Evolutionary conservation across 2,797 vertebrate genomes (phyloP), one percentile per base, ranked within the genome.

Genomic region (Cyprinella venusta): DNA sequence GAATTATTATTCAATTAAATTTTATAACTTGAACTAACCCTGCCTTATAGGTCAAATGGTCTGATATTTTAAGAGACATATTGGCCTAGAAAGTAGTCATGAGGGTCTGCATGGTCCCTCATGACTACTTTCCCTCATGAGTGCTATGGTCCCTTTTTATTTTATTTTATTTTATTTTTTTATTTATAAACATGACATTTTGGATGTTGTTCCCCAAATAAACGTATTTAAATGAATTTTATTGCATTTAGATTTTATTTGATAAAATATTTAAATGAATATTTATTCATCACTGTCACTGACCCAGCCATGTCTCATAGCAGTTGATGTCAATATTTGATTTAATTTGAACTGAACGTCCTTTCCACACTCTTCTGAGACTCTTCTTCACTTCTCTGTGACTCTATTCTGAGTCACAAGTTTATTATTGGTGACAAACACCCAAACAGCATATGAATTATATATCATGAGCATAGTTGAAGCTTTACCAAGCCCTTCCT

Each of bases 361-460:
- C 5, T 63, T 63, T 40, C 26, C 8, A 36, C 15, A 15, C n/a
- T 59, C 38, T 59, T 59, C 19, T 7, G 19, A 54, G 8, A 8
- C 52, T 54, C 19, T n/a, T 56, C 21, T n/a, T 56, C 21, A n/a
- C 54, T 5, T 21, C 9, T 56, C 54, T 10, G 21, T 56, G 54
- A 56, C 54, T 56, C 21, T 50, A 6, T n/a, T 56, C 21, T 74
- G 45, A 68, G 59, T 26, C 54, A 75, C 65, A 50, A 40, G 30
- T 82, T 74, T 50, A 81, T 67, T 74, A 72, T 48, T 50, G 80
- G 56, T 70, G 83, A 81, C 83, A 82, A 81, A 82, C 40, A 61
- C 48, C 65, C 76, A 56, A 76, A 80, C 70, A 83, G 38, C 18
- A 68, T 45, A 76, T 85, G 52, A 85, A 86, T 89, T 79, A 83